phyloP scores from a whole-genome alignment of 2,113 vertebrate genomes.

The Mugil cephalus region DNA sequence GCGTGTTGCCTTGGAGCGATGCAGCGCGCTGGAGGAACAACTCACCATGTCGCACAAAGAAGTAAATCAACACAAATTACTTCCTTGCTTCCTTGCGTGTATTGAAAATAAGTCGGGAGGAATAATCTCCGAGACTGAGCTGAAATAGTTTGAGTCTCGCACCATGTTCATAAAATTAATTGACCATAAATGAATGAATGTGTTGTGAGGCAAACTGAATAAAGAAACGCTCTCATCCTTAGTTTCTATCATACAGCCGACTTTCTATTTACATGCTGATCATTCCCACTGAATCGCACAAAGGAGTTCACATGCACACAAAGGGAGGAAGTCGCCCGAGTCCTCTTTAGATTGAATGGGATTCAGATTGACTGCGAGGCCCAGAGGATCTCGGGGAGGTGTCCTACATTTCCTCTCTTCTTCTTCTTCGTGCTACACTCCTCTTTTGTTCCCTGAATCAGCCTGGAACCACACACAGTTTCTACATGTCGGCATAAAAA shows the following conservation, averaged over 20 bases:
- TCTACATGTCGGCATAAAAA: no score
- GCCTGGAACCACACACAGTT: conserved; percentile 42
- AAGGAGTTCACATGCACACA: neutral
- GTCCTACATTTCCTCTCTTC: conserved; percentile 73
- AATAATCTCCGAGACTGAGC: no score
- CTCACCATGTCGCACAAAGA: conserved; percentile 94
- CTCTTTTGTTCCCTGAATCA: conserved; percentile 61
- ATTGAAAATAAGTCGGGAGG: no score
- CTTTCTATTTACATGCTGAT: neutral
- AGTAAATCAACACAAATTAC: conserved; percentile 78
- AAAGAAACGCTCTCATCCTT: neutral
- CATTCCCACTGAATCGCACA: neutral
- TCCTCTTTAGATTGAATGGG: conserved; percentile 52
- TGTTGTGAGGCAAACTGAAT: neutral
- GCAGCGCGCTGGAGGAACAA: conserved; percentile 94
- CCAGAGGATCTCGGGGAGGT: conserved; percentile 66
- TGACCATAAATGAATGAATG: neutral
- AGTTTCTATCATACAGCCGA: no score
- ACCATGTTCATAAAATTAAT: no score
- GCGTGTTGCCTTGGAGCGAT: conserved; percentile 95
- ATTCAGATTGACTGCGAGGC: conserved; percentile 74
- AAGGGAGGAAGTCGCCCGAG: neutral
- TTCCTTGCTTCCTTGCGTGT: no score
- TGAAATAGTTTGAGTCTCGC: no score
- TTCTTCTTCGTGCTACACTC: conserved; percentile 44